Percentiles rank a stretch among this genome's conserved stretches.
Conservation (phyloP, 2,113 vertebrate species). For the Anoura caudifer region DNA sequence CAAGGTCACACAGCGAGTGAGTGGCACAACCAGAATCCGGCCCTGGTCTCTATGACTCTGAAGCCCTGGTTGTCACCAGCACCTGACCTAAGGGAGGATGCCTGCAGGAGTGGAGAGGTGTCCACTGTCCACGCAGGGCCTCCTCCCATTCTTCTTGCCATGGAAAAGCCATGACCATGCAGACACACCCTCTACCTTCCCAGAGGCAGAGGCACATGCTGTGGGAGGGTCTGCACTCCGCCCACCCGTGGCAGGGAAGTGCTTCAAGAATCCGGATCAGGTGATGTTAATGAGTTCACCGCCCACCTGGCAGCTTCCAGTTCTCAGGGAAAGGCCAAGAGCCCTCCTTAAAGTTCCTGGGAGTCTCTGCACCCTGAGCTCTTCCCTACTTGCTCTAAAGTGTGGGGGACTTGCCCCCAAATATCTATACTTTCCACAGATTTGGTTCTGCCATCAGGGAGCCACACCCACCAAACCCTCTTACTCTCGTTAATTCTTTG, state of each 20-base stretch:
- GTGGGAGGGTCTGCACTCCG: not conserved
- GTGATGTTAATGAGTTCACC: too few species aligned
- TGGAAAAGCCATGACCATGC: rapidly evolving
- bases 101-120: not conserved
- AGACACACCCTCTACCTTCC: not conserved
- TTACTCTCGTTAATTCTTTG: not conserved
- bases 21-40: not conserved
- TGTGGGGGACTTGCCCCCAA: not conserved
- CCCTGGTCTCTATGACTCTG: not conserved
- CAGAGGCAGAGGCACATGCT: not conserved
- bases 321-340: not conserved
- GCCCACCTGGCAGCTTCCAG: not conserved
- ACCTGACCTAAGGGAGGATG: not conserved
- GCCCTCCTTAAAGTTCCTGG: not conserved
- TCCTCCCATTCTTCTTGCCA: not conserved
- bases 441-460: not conserved
- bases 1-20: not conserved
- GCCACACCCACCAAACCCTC: not conserved
- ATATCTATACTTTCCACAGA: rapidly evolving
- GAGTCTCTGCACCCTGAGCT: not conserved
- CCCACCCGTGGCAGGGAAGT: not conserved
- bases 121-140: not conserved
- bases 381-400: not conserved
- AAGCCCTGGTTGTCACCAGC: not conserved
- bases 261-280: not conserved